Evolutionary conservation across 2,113 vertebrate genomes (phyloP), one percentile per base, ranked within the genome.

Genomic region (Zosterops japonicus): DNA sequence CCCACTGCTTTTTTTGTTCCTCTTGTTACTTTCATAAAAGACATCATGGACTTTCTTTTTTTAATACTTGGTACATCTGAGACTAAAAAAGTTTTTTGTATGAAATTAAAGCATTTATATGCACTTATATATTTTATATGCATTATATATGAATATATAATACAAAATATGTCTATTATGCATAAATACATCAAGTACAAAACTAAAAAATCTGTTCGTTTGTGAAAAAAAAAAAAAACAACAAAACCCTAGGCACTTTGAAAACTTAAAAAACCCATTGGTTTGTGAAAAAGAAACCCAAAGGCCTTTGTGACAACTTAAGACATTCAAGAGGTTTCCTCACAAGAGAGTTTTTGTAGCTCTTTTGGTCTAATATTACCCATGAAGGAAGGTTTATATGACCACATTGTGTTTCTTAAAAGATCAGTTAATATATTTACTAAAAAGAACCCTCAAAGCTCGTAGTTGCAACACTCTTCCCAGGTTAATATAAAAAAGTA

Each of bases 1-100:
- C 3, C 4, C 3, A 3, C 20, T 47, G 12, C 0, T 2, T 18
- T 59, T 53, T 78, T 11, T 31, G 36, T 11, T 6, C 9, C 6
- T 25, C 3, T 23, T 69, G 0, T 41, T 81, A 19, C 41, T 69
- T 63, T 71, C 22, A 20, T 2, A 1, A 64, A 49, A 81, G 14
- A 29, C 46, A 11, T 8, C 0, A 13, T 27, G 6, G 24, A 39
- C 4, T 4, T 11, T 28, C 47, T 49, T 36, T 60, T 64, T 47
- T 61, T 11, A 21, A 33, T 16, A 19, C 3, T 42, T 61, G 19
- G 41, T 70, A 15, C 1, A 31, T 29, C 19, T 71, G 22, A 79
- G 15, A 59, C 0, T 11, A 27, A 14, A 25, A 27, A 14, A 25
- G 6, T 2, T 47, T 11, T 24, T 60, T 18, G 21, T 35, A 15